Evolutionary conservation across 2,113 vertebrate species (phyloP).

Genomic region (Paralichthys olivaceus): DNA sequence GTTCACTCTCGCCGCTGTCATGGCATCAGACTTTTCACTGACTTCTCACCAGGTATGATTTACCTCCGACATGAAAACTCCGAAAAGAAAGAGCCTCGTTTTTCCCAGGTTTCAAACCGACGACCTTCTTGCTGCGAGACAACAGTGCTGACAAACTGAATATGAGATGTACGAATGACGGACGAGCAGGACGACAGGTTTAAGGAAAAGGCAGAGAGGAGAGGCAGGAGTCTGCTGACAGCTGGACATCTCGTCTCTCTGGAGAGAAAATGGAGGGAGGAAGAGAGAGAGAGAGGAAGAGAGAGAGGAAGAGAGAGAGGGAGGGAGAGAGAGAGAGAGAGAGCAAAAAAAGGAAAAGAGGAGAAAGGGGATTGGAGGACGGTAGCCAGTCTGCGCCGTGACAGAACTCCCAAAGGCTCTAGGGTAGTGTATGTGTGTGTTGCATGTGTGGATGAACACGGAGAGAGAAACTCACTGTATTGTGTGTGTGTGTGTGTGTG

Average conservation of each 20-base stretch:
- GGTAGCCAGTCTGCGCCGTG: conserved; percentile 35
- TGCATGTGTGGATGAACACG: conserved; percentile 17
- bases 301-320: background rate
- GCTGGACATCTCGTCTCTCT: conserved; percentile 32
- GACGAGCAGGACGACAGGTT: background rate
- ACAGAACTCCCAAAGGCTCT: conserved; percentile 52
- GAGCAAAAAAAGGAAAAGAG: background rate
- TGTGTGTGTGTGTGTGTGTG: conserved; percentile 25
- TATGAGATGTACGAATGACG: no score
- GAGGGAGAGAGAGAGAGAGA: background rate
- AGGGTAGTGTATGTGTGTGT: conserved; percentile 21
- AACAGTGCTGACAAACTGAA: no score
- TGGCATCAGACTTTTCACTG: no score
- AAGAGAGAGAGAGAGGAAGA: background rate
- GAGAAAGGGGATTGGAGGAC: background rate
- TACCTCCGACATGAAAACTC: no score
- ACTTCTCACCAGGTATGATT: no score
- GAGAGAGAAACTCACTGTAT: conserved; percentile 12
- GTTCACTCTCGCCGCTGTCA: background rate
- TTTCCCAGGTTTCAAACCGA: no score
- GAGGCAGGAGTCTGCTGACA: conserved; percentile 13
- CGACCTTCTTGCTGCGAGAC: no score
- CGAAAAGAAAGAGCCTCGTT: no score
- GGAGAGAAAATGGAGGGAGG: conserved; percentile 29
- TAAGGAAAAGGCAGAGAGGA: background rate